Percentiles rank a stretch among this genome's conserved stretches.
Evolutionary conservation across 2,113 vertebrate species (phyloP).

Genomic region (Aramus guarauna): DNA sequence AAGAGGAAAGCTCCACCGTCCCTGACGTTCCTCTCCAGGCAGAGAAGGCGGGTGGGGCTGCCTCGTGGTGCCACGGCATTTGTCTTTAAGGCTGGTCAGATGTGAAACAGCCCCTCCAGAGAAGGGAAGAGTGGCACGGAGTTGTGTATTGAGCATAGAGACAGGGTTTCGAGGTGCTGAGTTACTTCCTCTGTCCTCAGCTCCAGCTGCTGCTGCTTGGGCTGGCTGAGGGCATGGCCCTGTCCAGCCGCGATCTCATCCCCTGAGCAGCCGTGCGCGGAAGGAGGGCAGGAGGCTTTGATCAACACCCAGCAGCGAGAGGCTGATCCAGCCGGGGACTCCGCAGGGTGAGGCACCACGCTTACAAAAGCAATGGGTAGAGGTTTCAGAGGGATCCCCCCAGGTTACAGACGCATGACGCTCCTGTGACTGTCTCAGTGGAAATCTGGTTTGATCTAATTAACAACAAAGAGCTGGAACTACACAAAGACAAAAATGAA

Average conservation of each 20-base stretch:
- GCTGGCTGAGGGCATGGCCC: background rate
- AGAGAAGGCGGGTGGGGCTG: background rate
- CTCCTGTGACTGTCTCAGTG: background rate
- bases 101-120: background rate
- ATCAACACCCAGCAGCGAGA: rapidly evolving
- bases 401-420: background rate
- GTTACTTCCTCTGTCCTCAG: background rate
- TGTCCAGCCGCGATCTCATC: background rate
- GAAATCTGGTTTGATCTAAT: background rate
- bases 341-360: rapidly evolving
- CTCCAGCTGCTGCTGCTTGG: background rate
- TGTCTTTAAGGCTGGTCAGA: background rate
- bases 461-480: background rate
- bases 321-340: background rate
- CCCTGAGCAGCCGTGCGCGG: rapidly evolving
- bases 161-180: background rate
- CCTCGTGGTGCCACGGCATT: rapidly evolving
- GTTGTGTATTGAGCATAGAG: background rate
- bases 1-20: background rate
- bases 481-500: background rate
- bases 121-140: background rate
- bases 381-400: background rate
- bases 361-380: background rate
- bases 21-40: background rate
- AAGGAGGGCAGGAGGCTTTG: background rate